phyloP scores from a whole-genome alignment of 2,888 invertebrate species.

The Ernsta delagoae region DNA sequence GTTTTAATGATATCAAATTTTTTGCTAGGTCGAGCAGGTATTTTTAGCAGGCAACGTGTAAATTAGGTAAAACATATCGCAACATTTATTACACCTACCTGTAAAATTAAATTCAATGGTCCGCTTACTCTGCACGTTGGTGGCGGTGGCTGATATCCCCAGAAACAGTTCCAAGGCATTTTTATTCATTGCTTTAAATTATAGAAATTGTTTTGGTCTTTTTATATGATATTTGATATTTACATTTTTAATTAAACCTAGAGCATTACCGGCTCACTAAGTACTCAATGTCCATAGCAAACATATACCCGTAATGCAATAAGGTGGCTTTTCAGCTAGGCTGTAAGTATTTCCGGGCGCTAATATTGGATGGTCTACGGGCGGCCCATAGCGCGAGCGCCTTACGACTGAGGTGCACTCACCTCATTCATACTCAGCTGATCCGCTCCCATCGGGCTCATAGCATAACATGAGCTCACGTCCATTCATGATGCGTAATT shows the following conservation, averaged over 20 bases:
- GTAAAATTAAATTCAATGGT: conserved; percentile 67
- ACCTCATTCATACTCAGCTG: conserved; percentile 52
- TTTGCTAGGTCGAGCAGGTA: too few relatives aligned
- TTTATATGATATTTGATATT: too few relatives aligned
- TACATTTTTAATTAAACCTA: background rate
- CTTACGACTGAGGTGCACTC: conserved; percentile 57
- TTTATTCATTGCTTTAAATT: conserved; percentile 52
- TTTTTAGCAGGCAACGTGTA: too few relatives aligned
- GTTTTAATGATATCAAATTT: too few relatives aligned
- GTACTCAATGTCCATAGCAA: background rate
- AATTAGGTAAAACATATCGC: too few relatives aligned
- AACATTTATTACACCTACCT: conserved; percentile 55
- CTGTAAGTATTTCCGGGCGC: background rate
- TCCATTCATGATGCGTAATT: conserved; percentile 26
- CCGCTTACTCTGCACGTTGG: conserved; percentile 75
- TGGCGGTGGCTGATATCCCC: conserved; percentile 77
- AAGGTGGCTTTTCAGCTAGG: too few relatives aligned
- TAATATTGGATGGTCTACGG: conserved; percentile 43
- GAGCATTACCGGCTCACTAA: background rate
- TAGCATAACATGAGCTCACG: conserved; percentile 20
- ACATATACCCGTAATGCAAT: background rate
- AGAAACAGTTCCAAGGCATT: conserved; percentile 82
- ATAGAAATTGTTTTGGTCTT: background rate
- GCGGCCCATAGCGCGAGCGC: conserved; percentile 58
- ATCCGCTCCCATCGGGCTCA: conserved; percentile 48